These are phyloP conservation scores for Anoura caudifer DNA, from an alignment of 2,113 vertebrate species.

Conservation along the genomic window DNA sequence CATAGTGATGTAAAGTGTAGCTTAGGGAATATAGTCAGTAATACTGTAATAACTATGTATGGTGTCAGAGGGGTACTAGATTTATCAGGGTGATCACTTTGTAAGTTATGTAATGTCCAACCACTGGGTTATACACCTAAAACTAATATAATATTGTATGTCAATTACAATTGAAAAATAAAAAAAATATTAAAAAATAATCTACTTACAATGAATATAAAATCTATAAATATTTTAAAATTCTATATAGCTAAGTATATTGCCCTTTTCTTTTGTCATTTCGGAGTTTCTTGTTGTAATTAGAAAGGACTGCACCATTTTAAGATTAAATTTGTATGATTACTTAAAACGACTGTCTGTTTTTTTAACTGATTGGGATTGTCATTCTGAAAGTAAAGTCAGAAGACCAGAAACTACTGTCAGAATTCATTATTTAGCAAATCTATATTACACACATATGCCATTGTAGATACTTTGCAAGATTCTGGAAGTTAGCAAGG, in stretches of 20 bases:
- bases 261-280: constrained; percentile 6
- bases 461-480: neutral
- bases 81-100: neutral
- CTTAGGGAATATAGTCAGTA: neutral
- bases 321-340: constrained; percentile 17
- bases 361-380: constrained; percentile 25
- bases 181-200: neutral
- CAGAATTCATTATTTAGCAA: constrained; percentile 30
- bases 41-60: neutral
- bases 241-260: neutral
- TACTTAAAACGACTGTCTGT: neutral
- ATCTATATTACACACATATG: neutral
- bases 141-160: neutral
- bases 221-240: neutral
- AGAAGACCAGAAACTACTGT: neutral
- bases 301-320: neutral
- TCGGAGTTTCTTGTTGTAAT: neutral
- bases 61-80: neutral
- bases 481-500: neutral
- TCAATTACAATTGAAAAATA: neutral
- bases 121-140: neutral
- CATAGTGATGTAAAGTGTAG: neutral
- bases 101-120: neutral
- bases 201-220: neutral
- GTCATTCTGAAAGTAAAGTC: constrained; percentile 18